phyloP scores from a whole-genome alignment of 2,797 vertebrate species.

The Streptopelia turtur region DNA sequence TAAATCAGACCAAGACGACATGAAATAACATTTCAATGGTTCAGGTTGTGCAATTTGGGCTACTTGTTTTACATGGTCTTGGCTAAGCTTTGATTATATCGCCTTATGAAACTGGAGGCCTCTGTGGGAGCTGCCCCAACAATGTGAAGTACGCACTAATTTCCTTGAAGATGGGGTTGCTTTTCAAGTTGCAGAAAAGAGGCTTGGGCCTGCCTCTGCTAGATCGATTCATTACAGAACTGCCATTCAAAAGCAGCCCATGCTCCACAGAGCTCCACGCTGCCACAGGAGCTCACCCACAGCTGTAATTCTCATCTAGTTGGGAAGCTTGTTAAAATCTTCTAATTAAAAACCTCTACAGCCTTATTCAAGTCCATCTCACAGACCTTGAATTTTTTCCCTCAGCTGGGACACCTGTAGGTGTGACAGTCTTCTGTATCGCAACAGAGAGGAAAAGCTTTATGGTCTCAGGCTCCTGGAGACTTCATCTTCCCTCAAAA shows the following conservation, averaged over 20 bases:
- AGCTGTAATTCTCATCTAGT: slow-evolving; percentile 41
- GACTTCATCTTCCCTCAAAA: not conserved
- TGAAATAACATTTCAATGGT: not conserved
- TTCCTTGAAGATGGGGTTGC: not conserved
- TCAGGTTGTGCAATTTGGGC: not conserved
- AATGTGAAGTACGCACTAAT: not conserved
- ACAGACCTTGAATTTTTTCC: not conserved
- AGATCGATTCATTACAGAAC: not conserved
- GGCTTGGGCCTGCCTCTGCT: not conserved
- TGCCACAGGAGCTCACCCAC: not conserved
- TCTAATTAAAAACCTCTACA: slow-evolving; percentile 36
- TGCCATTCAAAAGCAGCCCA: not conserved
- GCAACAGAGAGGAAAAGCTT: not conserved
- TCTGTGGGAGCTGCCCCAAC: not conserved
- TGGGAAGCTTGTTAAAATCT: slow-evolving; percentile 39
- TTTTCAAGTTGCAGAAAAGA: slow-evolving; percentile 1
- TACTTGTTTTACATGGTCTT: not conserved
- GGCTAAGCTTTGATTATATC: not conserved
- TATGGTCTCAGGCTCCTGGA: not conserved
- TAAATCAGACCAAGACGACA: not conserved
- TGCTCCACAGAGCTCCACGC: rapidly evolving
- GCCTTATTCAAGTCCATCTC: not conserved
- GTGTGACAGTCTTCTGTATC: not conserved
- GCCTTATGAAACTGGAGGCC: not conserved
- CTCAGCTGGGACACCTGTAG: not conserved